Percentiles rank a stretch among this genome's conserved stretches.
These are phyloP conservation scores for Heterotis niloticus DNA, from an alignment of 2,113 vertebrate genomes.

Conservation along the genomic window DNA sequence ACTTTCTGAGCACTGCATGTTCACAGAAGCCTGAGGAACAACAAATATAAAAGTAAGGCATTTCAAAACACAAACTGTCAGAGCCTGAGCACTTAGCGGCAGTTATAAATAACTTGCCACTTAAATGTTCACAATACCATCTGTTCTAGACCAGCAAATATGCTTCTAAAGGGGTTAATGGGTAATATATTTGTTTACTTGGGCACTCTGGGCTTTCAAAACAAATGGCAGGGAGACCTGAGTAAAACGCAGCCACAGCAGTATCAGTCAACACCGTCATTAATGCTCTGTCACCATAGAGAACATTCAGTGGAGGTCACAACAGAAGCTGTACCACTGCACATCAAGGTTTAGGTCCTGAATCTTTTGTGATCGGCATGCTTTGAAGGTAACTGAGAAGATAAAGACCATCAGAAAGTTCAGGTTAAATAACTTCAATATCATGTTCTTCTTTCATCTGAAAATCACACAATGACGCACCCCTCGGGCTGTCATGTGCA, in stretches of 20 bases:
- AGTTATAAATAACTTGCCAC: conserved; percentile 18
- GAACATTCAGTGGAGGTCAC: not conserved
- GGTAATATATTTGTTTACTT: not conserved
- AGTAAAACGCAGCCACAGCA: not conserved
- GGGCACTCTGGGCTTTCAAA: not conserved
- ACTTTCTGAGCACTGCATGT: not conserved
- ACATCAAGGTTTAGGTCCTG: not conserved
- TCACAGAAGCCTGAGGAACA: not conserved
- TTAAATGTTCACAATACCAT: conserved; percentile 11
- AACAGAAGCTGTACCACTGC: not conserved
- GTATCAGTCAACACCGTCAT: not conserved
- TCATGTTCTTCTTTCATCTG: not conserved
- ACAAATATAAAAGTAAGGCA: not conserved
- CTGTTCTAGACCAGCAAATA: conserved; percentile 18
- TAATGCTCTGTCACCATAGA: not conserved
- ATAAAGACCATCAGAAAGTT: not conserved
- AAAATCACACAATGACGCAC: not conserved
- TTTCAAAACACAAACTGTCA: not conserved
- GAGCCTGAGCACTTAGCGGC: conserved; percentile 11
- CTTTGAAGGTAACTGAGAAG: not conserved
- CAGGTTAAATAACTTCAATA: not conserved
- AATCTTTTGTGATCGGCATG: not conserved
- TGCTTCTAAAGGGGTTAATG: not conserved
- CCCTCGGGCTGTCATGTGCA: not conserved
- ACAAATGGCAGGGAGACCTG: not conserved